Conservation (phyloP, 2,797 vertebrate genomes). For the Coranthus polyacanthus region DNA sequence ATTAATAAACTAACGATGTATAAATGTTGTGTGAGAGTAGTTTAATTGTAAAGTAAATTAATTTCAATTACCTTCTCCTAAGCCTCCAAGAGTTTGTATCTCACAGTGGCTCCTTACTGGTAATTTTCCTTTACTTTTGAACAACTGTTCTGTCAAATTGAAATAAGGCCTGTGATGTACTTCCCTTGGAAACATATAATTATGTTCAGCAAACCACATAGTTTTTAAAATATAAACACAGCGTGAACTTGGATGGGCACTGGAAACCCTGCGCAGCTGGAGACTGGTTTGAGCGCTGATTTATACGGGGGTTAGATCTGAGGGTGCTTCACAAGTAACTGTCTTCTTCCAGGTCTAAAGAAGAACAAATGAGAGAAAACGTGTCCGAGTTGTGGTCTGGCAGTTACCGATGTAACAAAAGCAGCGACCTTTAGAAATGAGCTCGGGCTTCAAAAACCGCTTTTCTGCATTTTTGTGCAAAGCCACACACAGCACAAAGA, state of each 20-base stretch:
- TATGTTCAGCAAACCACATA: neutral
- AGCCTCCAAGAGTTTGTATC: neutral
- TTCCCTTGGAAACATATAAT: constrained; percentile 21
- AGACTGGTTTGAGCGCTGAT: constrained; percentile 1
- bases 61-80: no score
- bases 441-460: constrained; percentile 5
- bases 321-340: neutral
- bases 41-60: no score
- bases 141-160: constrained; percentile 5
- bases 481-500: constrained; percentile 2
- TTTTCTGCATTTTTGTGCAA: constrained; percentile 4
- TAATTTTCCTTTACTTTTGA: constrained; percentile 17
- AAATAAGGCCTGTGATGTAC: constrained; percentile 5
- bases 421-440: neutral
- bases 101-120: neutral
- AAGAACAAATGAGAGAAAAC: constrained; percentile 11
- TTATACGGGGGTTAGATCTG: constrained; percentile 15
- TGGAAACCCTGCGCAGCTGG: neutral
- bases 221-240: constrained; percentile 28
- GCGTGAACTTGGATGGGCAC: constrained; percentile 20
- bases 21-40: no score
- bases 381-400: constrained; percentile 8
- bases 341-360: constrained; percentile 8
- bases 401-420: neutral
- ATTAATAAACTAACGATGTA: no score